A percentile compares a stretch with the other conserved stretches of the same genome.
phyloP scores from a whole-genome alignment of 2,113 vertebrate species.

The Rhinolophus sinicus region DNA sequence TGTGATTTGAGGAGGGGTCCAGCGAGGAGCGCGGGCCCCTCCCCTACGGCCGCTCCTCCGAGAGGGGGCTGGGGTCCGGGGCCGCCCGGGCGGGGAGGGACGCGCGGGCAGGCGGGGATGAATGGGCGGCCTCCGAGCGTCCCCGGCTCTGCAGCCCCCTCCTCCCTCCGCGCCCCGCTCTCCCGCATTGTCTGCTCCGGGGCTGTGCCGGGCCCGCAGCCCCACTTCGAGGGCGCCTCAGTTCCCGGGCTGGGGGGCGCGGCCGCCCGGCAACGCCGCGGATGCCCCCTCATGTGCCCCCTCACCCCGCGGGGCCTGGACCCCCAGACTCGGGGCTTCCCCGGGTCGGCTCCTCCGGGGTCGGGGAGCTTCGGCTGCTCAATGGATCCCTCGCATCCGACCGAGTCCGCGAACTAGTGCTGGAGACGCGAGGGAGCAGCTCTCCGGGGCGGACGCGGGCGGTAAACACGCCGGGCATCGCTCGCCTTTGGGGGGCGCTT shows the following conservation, averaged over 20 bases:
- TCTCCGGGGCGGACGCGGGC: not conserved
- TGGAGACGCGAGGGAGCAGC: not conserved
- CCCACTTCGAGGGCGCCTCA: not conserved
- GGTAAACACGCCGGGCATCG: not conserved
- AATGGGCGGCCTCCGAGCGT: not conserved
- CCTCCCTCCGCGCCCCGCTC: not conserved
- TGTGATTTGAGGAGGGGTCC: conserved; percentile 48
- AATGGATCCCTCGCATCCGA: fast-evolving
- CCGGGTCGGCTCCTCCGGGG: fast-evolving
- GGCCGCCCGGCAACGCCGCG: not conserved
- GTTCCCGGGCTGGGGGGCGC: not conserved
- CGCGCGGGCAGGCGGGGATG: not conserved
- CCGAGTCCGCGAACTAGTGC: not conserved
- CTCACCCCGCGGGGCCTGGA: too few relatives aligned
- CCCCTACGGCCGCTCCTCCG: not conserved
- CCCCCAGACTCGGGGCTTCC: fast-evolving
- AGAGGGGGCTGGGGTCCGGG: not conserved
- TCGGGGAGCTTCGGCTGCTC: not conserved
- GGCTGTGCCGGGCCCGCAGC: not conserved
- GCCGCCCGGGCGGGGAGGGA: not conserved
- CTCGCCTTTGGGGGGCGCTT: conserved; percentile 7
- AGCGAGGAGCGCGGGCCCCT: not conserved
- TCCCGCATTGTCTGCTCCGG: conserved; percentile 11
- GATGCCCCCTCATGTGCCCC: too few relatives aligned
- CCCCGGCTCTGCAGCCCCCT: too few relatives aligned